Evolutionary conservation across 2,888 invertebrate genomes (phyloP).

Genomic region (Pachliopta kotzebuea): DNA sequence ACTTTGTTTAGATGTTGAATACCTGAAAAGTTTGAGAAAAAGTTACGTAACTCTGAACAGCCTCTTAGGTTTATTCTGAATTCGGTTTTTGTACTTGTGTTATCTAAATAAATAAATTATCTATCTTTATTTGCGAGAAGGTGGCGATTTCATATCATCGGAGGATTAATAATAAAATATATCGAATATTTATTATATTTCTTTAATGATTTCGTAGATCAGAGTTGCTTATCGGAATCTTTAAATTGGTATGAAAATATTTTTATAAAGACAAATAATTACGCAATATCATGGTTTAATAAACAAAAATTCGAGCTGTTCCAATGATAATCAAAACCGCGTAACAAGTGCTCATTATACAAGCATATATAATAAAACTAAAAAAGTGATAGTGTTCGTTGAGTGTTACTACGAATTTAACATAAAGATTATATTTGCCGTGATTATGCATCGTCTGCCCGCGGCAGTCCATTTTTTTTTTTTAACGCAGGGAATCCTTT

Average conservation of each 20-base stretch:
- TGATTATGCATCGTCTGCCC: too few relatives aligned
- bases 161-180: too few relatives aligned
- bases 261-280: not conserved
- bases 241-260: not conserved
- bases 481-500: too few relatives aligned
- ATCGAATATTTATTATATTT: not conserved
- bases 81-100: too few relatives aligned
- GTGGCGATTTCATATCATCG: too few relatives aligned
- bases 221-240: not conserved
- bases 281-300: not conserved
- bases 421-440: not conserved
- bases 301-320: not conserved
- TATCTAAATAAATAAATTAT: too few relatives aligned
- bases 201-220: not conserved
- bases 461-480: too few relatives aligned
- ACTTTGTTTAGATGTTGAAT: too few relatives aligned
- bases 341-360: not conserved
- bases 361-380: not conserved
- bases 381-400: not conserved
- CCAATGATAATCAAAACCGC: not conserved
- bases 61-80: too few relatives aligned
- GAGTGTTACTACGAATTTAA: not conserved
- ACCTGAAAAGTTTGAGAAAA: too few relatives aligned
- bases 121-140: too few relatives aligned
- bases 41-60: too few relatives aligned